Evolutionary conservation across 2,888 invertebrate species (phyloP).

Genomic region (Mythimna lalbum): DNA sequence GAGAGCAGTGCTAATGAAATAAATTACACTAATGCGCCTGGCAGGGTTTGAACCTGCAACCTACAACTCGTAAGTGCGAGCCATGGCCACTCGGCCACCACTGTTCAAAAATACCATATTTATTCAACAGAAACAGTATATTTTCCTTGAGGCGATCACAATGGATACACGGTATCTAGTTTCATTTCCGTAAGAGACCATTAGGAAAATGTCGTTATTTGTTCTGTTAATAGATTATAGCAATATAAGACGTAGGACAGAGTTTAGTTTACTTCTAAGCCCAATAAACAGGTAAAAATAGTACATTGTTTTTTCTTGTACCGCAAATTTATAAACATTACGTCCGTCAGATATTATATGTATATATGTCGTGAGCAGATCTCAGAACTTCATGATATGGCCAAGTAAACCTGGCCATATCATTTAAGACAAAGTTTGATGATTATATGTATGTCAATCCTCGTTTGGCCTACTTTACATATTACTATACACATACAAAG

Average conservation of each 20-base stretch:
- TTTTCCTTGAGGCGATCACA: background rate
- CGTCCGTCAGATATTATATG: background rate
- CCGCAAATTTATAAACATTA: constrained; percentile 5
- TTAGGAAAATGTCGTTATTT: constrained; percentile 23
- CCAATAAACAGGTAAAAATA: background rate
- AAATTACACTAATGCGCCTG: too few relatives aligned
- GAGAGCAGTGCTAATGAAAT: too few relatives aligned
- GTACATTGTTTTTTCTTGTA: background rate
- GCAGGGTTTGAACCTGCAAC: too few relatives aligned
- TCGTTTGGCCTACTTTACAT: too few relatives aligned
- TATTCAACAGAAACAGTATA: background rate
- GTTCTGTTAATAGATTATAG: constrained; percentile 14
- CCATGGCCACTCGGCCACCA: too few relatives aligned
- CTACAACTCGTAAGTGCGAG: too few relatives aligned
- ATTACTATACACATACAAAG: too few relatives aligned
- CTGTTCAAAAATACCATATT: background rate
- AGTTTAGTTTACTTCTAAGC: background rate
- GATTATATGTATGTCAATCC: too few relatives aligned
- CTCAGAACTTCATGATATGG: too few relatives aligned
- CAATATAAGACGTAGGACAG: background rate
- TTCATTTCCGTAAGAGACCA: constrained; percentile 39
- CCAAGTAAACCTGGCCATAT: too few relatives aligned
- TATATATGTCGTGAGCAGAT: too few relatives aligned
- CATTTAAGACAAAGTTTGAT: too few relatives aligned
- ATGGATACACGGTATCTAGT: background rate